Evolutionary conservation across 30 jellyfish, hydroid and myxozoan genomes (phyloP).

Genomic region (Aurelia sp.): DNA sequence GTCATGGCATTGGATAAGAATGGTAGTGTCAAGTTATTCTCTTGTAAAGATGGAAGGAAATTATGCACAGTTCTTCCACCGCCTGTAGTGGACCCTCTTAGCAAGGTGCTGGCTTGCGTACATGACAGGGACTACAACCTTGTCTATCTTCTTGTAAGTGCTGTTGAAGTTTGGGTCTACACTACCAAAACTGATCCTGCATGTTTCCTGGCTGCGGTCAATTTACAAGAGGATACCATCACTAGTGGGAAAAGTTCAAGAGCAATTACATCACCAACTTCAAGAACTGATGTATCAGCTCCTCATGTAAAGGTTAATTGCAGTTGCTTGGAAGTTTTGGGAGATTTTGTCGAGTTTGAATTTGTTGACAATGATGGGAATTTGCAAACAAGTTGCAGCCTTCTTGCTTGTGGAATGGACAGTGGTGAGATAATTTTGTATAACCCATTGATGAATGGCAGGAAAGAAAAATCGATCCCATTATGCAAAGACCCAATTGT

Average conservation of each 20-base stretch:
- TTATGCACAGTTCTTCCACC: slow-evolving; percentile 87
- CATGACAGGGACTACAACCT: slow-evolving; percentile 73
- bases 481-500: slow-evolving; percentile 57
- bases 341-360: slow-evolving; percentile 31
- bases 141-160: slow-evolving; percentile 60
- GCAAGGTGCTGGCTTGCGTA: slow-evolving; percentile 54
- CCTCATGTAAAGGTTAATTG: slow-evolving; percentile 20
- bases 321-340: slow-evolving; percentile 66
- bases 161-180: slow-evolving; percentile 78
- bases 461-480: slow-evolving; percentile 40
- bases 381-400: slow-evolving; percentile 36
- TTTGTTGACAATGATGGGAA: slow-evolving; percentile 52
- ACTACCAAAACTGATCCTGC: slow-evolving; percentile 92
- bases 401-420: slow-evolving; percentile 85
- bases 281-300: neutral
- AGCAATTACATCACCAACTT: neutral
- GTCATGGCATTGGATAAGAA: slow-evolving; percentile 59
- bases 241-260: slow-evolving; percentile 1
- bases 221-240: slow-evolving; percentile 16
- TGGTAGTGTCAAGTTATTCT: slow-evolving; percentile 64
- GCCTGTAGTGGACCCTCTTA: slow-evolving; percentile 60
- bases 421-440: slow-evolving; percentile 70
- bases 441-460: slow-evolving; percentile 61
- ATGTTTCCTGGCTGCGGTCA: slow-evolving; percentile 57
- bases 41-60: slow-evolving; percentile 43